Conservation (phyloP, 2,113 vertebrate species). For the Serinus canaria region DNA sequence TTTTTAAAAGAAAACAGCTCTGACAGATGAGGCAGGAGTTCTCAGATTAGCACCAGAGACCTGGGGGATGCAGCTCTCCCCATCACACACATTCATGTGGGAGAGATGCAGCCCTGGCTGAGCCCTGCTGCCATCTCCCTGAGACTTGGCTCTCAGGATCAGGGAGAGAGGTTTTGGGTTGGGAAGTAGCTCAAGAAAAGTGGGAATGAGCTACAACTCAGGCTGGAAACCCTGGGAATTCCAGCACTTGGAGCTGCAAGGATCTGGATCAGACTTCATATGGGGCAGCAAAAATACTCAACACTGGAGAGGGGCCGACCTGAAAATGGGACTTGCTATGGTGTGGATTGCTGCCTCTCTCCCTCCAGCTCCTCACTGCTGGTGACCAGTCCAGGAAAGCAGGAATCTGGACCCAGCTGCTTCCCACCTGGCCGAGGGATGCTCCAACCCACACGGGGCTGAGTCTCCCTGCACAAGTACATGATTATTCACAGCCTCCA, state of each 20-base stretch:
- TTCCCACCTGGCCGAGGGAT: neutral
- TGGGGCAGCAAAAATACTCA: neutral
- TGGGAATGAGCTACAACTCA: neutral
- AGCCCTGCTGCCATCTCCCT: neutral
- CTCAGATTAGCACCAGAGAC: neutral
- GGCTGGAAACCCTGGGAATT: neutral
- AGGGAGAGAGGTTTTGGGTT: neutral
- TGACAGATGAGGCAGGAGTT: neutral
- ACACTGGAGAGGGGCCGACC: neutral
- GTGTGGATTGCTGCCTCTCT: neutral
- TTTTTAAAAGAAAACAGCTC: neutral
- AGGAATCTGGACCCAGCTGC: neutral
- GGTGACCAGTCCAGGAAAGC: neutral
- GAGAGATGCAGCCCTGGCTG: neutral
- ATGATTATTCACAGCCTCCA: constrained; percentile 57
- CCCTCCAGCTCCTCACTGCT: neutral
- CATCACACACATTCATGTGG: neutral
- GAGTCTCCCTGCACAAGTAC: constrained; percentile 50
- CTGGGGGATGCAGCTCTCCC: neutral
- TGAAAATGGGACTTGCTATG: accelerated
- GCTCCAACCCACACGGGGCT: constrained; percentile 26
- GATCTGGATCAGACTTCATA: neutral
- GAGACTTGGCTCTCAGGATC: neutral
- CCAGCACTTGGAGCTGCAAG: neutral
- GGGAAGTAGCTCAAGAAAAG: neutral